Conservation (phyloP, 92 coral and sea anemone species). For the Pocillopora meandrina region DNA sequence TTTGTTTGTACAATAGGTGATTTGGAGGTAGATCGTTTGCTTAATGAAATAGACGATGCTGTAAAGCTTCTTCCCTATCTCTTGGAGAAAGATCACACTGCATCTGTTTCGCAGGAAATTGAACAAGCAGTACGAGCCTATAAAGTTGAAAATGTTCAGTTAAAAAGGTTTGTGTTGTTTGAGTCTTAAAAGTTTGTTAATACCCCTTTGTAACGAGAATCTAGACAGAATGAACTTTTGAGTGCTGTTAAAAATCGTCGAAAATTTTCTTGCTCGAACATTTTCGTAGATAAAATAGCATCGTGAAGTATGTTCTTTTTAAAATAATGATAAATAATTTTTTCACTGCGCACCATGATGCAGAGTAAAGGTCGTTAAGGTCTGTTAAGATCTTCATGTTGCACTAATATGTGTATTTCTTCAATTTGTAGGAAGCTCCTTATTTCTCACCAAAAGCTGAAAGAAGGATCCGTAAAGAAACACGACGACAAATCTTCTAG, state of each 20-base stretch:
- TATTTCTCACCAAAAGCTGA: conserved; percentile 72
- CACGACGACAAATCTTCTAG: conserved; percentile 38
- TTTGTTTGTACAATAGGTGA: conserved; percentile 54
- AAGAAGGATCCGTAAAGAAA: conserved; percentile 52
- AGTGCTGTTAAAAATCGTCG: background rate
- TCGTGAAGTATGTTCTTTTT: no score
- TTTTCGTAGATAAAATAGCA: no score
- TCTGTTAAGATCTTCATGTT: background rate
- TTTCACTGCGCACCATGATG: no score
- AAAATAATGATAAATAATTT: no score
- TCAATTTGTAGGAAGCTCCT: conserved; percentile 65
- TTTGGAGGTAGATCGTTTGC: conserved; percentile 86
- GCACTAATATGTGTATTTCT: background rate
- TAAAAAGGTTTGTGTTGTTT: conserved; percentile 65
- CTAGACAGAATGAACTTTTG: background rate
- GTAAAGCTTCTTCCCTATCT: conserved; percentile 71
- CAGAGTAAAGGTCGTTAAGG: no score
- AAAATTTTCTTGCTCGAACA: background rate
- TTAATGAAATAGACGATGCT: conserved; percentile 86
- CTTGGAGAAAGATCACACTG: conserved; percentile 45
- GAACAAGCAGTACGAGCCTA: conserved; percentile 72
- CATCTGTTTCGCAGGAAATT: conserved; percentile 38
- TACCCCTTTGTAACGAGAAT: no score
- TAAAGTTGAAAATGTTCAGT: conserved; percentile 75
- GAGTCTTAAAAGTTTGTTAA: no score